Percentiles rank a stretch among this genome's conserved stretches.
phyloP scores from a whole-genome alignment of 2,113 vertebrate genomes.

The Heteronetta atricapilla region DNA sequence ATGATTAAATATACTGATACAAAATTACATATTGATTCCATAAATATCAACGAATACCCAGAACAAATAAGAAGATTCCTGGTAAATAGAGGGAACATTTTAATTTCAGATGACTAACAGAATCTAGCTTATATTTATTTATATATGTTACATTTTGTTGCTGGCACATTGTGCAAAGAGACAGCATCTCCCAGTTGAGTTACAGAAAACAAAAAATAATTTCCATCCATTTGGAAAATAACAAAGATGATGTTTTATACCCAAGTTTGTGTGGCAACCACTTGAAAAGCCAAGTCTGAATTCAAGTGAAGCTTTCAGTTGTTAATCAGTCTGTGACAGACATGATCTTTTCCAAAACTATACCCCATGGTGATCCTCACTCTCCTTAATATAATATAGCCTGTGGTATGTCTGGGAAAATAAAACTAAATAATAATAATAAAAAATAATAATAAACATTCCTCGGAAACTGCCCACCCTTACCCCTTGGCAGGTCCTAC shows the following conservation, averaged over 20 bases:
- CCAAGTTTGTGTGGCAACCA: neutral
- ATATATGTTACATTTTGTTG: neutral
- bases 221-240: conserved; percentile 20
- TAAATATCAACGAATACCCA: conserved; percentile 70
- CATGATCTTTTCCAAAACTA: neutral
- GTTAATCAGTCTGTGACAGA: neutral
- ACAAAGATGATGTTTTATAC: neutral
- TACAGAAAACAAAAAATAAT: neutral
- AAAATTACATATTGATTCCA: conserved; percentile 77
- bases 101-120: conserved; percentile 58
- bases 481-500: neutral
- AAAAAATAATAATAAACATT: neutral
- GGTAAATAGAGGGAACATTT: conserved; percentile 56
- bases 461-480: neutral
- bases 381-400: neutral
- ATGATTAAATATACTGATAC: conserved; percentile 74
- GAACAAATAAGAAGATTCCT: conserved; percentile 66
- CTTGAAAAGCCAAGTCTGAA: neutral
- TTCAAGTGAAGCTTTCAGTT: neutral
- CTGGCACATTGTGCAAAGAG: neutral
- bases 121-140: neutral
- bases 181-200: neutral
- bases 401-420: neutral
- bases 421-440: neutral
- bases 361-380: neutral